phyloP scores from a whole-genome alignment of 2,888 invertebrate species.

The Brenthis ino region DNA sequence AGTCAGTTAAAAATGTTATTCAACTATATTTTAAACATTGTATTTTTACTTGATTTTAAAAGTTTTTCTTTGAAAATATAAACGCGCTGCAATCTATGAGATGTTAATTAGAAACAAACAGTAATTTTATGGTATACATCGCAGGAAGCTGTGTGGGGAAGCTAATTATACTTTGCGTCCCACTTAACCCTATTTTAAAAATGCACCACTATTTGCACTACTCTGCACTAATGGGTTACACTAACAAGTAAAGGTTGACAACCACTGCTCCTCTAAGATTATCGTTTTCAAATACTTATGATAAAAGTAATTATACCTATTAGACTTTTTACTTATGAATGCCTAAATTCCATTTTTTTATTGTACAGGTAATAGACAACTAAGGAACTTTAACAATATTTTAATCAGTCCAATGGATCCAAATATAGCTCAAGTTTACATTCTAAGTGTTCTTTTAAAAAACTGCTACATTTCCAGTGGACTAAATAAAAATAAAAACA shows the following conservation, averaged over 20 bases:
- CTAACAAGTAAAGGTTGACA: slow-evolving; percentile 12
- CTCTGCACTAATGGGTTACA: slow-evolving; percentile 23
- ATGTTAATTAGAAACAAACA: slow-evolving; percentile 20
- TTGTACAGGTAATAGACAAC: too few species aligned
- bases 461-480: too few species aligned
- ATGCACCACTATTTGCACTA: slow-evolving; percentile 28
- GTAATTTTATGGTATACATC: slow-evolving; percentile 10
- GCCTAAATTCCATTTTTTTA: too few species aligned
- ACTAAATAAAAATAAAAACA: too few species aligned
- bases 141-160: slow-evolving; percentile 7
- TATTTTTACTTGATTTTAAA: neutral
- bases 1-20: too few species aligned
- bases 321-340: too few species aligned
- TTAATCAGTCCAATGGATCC: too few species aligned
- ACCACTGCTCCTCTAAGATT: slow-evolving; percentile 1
- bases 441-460: too few species aligned
- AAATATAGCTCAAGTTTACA: too few species aligned
- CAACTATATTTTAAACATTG: neutral
- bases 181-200: slow-evolving; percentile 31
- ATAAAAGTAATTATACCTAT: too few species aligned
- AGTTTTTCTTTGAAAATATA: neutral
- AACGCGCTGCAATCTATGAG: neutral
- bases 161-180: slow-evolving; percentile 22
- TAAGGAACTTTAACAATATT: too few species aligned
- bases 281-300: too few species aligned